Conservation (phyloP, 2,113 vertebrate species). For the Corythoichthys haematopterus region DNA sequence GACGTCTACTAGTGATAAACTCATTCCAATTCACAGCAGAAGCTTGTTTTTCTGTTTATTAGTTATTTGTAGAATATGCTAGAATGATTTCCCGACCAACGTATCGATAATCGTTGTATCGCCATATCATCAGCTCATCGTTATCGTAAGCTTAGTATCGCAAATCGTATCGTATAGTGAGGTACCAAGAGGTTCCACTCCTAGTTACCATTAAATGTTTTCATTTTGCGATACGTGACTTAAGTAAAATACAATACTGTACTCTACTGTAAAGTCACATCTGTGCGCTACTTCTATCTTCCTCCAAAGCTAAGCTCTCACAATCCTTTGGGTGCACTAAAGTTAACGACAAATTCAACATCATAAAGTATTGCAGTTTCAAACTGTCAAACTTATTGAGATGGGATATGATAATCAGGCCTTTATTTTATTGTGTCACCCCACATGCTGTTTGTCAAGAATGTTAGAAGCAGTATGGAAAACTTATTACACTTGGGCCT, state of each 20-base stretch:
- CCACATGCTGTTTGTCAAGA: background rate
- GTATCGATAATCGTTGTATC: too few species aligned
- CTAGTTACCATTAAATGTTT: background rate
- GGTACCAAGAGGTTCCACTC: too few species aligned
- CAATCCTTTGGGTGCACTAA: background rate
- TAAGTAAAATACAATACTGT: background rate
- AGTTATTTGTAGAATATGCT: too few species aligned
- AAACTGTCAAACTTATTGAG: slow-evolving; percentile 4
- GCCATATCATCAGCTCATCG: too few species aligned
- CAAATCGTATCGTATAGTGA: too few species aligned
- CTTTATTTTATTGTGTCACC: slow-evolving; percentile 13
- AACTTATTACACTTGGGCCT: slow-evolving; percentile 11
- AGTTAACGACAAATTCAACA: slow-evolving; percentile 5
- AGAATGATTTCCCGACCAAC: too few species aligned
- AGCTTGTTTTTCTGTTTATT: too few species aligned
- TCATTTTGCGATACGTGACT: background rate
- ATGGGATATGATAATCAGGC: background rate
- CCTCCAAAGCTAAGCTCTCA: background rate
- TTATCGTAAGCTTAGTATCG: too few species aligned
- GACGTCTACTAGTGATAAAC: too few species aligned
- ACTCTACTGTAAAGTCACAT: too few species aligned
- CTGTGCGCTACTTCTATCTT: background rate
- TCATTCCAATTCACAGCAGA: too few species aligned
- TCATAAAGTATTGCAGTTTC: background rate
- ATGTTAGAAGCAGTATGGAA: slow-evolving; percentile 35